Percentiles rank a stretch among this genome's conserved stretches.
phyloP scores from a whole-genome alignment of 2,888 invertebrate species.

The Kryphioiulus occultus region DNA sequence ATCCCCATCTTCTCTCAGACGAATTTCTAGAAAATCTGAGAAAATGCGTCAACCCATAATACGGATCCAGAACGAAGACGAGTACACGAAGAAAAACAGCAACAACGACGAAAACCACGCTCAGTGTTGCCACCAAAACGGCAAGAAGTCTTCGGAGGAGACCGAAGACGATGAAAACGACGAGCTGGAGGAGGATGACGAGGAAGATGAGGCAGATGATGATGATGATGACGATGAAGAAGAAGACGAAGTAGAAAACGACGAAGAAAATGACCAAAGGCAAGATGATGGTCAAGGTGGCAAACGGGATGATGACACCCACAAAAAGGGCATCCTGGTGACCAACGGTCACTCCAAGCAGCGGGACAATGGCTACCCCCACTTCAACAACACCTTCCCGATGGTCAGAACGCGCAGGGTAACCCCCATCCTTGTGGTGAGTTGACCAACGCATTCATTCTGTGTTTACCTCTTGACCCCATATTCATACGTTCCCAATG shows the following conservation, averaged over 20 bases:
- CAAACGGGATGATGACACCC: background rate
- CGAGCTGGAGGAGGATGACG: background rate
- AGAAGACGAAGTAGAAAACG: background rate
- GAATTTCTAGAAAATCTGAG: background rate
- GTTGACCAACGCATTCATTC: background rate
- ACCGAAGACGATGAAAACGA: background rate
- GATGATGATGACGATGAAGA: background rate
- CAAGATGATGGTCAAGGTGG: background rate
- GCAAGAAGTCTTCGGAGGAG: background rate
- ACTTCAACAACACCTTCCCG: slow-evolving; percentile 15
- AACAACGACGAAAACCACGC: no score
- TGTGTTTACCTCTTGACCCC: no score
- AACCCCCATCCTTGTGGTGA: slow-evolving; percentile 32
- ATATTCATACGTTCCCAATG: no score
- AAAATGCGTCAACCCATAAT: background rate
- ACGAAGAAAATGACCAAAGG: background rate
- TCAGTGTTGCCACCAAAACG: no score
- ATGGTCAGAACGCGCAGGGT: background rate
- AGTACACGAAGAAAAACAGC: no score
- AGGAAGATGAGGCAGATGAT: background rate
- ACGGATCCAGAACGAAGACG: background rate
- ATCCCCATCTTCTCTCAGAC: background rate
- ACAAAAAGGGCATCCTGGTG: background rate
- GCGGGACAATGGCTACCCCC: background rate
- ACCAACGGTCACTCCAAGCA: background rate